Percentiles rank a stretch among this genome's conserved stretches.
phyloP scores from a whole-genome alignment of 2,113 vertebrate species.

The Leptocoma aspasia region DNA sequence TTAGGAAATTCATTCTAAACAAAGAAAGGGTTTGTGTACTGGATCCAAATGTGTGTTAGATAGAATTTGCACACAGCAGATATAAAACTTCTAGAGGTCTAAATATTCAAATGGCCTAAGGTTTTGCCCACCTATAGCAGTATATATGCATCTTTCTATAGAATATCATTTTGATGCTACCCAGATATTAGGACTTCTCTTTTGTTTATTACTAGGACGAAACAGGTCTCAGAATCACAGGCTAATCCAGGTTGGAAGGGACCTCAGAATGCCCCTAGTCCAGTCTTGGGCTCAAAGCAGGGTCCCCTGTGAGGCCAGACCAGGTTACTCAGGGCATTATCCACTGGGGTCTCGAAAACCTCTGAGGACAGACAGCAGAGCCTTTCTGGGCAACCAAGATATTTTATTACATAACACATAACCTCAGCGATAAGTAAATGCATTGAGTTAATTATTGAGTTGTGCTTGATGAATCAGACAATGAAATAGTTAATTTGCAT shows the following conservation, averaged over 20 bases:
- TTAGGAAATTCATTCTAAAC: not conserved
- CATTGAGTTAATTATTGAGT: not conserved
- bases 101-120: not conserved
- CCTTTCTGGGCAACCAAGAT: rapidly evolving
- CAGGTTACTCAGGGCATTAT: not conserved
- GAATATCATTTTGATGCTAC: not conserved
- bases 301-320: not conserved
- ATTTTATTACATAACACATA: not conserved
- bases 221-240: not conserved
- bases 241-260: not conserved
- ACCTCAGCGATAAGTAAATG: not conserved
- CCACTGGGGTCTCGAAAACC: not conserved
- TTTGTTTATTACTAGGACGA: not conserved
- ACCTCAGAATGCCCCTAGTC: not conserved
- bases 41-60: not conserved
- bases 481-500: conserved; percentile 7
- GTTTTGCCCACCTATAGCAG: not conserved
- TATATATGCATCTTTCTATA: not conserved
- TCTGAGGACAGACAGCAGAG: not conserved
- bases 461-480: not conserved
- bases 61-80: not conserved
- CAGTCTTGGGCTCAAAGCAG: not conserved
- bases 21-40: not conserved
- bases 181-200: not conserved
- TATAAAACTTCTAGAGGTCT: not conserved